Evolutionary conservation across 1,140 invertebrate genomes (phyloP).

Genomic region (Acyrthosiphon pisum): DNA sequence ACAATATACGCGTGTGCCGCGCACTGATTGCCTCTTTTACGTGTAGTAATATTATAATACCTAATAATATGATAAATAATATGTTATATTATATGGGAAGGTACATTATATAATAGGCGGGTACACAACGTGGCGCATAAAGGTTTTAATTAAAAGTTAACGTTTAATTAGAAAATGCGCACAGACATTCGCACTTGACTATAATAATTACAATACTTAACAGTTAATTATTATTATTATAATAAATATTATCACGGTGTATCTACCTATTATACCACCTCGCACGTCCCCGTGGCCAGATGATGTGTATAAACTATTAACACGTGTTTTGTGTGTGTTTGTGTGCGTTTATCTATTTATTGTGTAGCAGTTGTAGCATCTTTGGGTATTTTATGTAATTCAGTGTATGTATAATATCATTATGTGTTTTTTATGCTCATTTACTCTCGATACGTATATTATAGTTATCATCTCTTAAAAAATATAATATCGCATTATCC

Average conservation of each 20-base stretch:
- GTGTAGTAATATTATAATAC: neutral
- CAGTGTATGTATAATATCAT: neutral
- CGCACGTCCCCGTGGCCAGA: too few species aligned
- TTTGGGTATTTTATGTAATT: neutral
- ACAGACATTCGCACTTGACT: neutral
- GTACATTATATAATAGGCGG: neutral
- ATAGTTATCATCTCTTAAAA: neutral
- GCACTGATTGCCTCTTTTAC: neutral
- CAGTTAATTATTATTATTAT: neutral
- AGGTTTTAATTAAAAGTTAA: constrained; percentile 14
- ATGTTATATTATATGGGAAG: neutral
- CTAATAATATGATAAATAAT: neutral
- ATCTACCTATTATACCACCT: neutral
- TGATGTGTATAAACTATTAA: neutral
- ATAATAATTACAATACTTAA: neutral
- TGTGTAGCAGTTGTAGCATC: neutral
- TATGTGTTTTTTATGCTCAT: neutral
- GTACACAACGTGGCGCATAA: neutral
- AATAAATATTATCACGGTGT: neutral
- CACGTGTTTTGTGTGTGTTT: neutral
- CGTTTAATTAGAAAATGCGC: neutral
- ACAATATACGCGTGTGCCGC: neutral
- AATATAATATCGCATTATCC: neutral
- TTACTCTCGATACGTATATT: neutral
- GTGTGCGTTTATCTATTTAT: neutral